Percentiles rank a stretch among this genome's conserved stretches.
phyloP scores from a whole-genome alignment of 2,797 vertebrate genomes.

The Siniperca obscura region DNA sequence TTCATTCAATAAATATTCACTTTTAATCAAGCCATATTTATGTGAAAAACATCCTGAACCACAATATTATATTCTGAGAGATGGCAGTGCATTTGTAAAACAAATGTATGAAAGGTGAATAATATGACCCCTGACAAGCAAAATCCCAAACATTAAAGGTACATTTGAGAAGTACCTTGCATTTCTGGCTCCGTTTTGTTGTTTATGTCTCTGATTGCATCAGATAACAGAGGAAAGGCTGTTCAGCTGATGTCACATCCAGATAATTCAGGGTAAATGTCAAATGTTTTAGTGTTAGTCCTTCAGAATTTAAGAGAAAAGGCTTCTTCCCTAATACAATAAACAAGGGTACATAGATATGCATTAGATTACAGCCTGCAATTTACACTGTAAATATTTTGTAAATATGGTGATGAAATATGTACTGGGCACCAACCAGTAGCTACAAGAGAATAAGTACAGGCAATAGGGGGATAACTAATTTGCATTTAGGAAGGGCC shows the following conservation, averaged over 20 bases:
- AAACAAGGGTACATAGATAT: neutral
- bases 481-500: conserved; percentile 15
- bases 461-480: neutral
- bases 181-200: conserved; percentile 18
- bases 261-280: conserved; percentile 19
- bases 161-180: conserved; percentile 14
- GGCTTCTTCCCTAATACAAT: neutral
- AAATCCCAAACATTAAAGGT: conserved; percentile 35
- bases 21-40: conserved; percentile 46
- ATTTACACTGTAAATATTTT: neutral
- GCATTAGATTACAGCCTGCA: neutral
- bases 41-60: conserved; percentile 44
- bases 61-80: conserved; percentile 28
- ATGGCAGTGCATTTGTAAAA: conserved; percentile 31
- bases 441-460: neutral
- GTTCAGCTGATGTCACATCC: neutral
- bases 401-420: neutral
- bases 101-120: conserved; percentile 28
- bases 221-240: neutral
- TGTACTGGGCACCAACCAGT: neutral
- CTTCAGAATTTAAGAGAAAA: neutral
- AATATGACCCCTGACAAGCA: conserved; percentile 23
- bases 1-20: conserved; percentile 44
- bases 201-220: conserved; percentile 24
- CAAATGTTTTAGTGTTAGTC: neutral